Percentiles rank a stretch among this genome's conserved stretches.
Conservation (phyloP, 2,797 vertebrate species). For the Falco columbarius region DNA sequence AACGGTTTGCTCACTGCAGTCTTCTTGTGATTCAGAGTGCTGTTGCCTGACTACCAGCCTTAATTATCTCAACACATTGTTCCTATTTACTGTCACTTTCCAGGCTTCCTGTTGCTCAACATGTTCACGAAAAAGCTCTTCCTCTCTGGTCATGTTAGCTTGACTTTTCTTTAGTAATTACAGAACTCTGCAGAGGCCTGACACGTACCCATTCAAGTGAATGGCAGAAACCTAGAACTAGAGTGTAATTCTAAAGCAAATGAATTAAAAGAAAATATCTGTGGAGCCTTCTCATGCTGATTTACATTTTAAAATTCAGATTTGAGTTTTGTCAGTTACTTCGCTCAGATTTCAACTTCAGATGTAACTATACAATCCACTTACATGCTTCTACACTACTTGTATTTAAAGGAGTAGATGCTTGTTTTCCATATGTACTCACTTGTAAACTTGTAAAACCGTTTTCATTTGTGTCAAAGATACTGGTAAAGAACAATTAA, state of each 20-base stretch:
- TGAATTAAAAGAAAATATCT: not conserved
- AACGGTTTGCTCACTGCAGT: slow-evolving; percentile 29
- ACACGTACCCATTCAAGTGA: not conserved
- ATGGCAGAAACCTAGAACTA: not conserved
- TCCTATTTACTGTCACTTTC: slow-evolving; percentile 71
- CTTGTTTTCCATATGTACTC: not conserved
- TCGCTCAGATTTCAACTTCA: not conserved
- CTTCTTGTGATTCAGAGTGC: slow-evolving; percentile 49
- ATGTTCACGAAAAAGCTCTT: not conserved
- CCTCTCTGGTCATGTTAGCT: slow-evolving; percentile 28
- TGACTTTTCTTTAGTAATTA: slow-evolving; percentile 9
- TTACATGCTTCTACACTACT: not conserved
- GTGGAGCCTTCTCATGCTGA: not conserved
- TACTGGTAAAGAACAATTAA: not conserved
- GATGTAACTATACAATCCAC: not conserved
- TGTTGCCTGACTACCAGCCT: slow-evolving; percentile 66
- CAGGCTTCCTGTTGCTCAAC: slow-evolving; percentile 71
- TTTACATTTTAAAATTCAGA: not conserved
- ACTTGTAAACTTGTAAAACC: not conserved
- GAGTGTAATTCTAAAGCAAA: not conserved
- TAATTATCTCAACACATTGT: slow-evolving; percentile 70
- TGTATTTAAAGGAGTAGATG: not conserved
- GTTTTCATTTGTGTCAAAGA: not conserved
- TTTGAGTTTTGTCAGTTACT: not conserved
- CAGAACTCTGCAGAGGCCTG: not conserved